phyloP scores from a whole-genome alignment of 1,140 invertebrate genomes.

The Drosophila punjabiensis region DNA sequence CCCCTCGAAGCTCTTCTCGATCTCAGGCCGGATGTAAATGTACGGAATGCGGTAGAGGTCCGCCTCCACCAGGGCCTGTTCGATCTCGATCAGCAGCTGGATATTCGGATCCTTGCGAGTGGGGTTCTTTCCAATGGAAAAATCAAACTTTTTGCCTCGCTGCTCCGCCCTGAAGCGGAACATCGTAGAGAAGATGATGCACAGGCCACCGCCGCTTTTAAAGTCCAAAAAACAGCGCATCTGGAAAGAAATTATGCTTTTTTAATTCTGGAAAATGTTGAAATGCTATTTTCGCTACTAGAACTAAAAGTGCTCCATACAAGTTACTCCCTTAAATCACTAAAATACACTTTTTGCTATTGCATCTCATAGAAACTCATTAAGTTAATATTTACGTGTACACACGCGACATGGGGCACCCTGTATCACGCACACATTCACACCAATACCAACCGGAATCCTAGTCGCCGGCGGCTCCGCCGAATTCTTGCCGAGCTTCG shows the following conservation, averaged over 20 bases:
- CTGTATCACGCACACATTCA: conserved; percentile 40
- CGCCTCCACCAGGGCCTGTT: conserved; percentile 93
- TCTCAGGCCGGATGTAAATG: conserved; percentile 93
- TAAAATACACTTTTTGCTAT: neutral
- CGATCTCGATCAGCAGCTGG: conserved; percentile 97
- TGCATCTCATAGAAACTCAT: neutral
- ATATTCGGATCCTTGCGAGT: conserved; percentile 96
- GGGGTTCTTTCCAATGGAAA: conserved; percentile 93
- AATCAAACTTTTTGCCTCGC: conserved; percentile 96
- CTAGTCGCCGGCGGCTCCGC: conserved; percentile 93
- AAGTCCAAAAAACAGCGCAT: conserved; percentile 98
- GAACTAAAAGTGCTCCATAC: no score
- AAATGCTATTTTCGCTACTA: no score
- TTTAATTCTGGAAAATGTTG: neutral
- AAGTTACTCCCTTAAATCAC: neutral
- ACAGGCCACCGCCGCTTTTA: conserved; percentile 95
- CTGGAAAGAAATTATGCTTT: conserved; percentile 86
- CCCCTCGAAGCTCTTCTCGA: conserved; percentile 92
- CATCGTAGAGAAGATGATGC: conserved; percentile 96
- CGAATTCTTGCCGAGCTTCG: conserved; percentile 97
- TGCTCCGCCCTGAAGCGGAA: conserved; percentile 98
- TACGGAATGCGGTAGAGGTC: conserved; percentile 92
- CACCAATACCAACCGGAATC: conserved; percentile 90
- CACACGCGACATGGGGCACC: conserved; percentile 65
- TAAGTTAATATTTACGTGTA: conserved; percentile 54